phyloP scores from a whole-genome alignment of 2,113 vertebrate species.

The Stegostoma tigrinum region DNA sequence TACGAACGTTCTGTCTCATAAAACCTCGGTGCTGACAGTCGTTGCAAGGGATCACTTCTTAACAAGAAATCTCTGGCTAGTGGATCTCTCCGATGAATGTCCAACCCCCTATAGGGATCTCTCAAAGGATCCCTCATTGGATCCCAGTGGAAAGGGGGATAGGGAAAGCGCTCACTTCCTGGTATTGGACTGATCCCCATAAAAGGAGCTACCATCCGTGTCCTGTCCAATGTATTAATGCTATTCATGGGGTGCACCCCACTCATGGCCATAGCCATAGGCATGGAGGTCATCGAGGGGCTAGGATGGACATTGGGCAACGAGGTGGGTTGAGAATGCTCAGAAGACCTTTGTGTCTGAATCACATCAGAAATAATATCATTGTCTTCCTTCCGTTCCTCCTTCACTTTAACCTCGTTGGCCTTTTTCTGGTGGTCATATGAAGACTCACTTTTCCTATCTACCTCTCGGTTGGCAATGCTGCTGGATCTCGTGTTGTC shows the following conservation, averaged over 20 bases:
- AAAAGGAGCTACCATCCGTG: conserved; percentile 91
- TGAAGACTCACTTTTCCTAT: conserved; percentile 71
- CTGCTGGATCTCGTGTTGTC: conserved; percentile 64
- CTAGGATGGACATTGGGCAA: conserved; percentile 65
- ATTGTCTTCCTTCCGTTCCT: conserved; percentile 87
- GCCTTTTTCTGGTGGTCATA: conserved; percentile 82
- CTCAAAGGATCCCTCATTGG: conserved; percentile 77
- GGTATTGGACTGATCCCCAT: conserved; percentile 93
- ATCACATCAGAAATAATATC: conserved; percentile 68
- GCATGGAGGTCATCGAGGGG: conserved; percentile 65
- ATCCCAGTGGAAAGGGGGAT: conserved; percentile 95
- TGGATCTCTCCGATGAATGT: conserved; percentile 74
- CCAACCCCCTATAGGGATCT: conserved; percentile 85
- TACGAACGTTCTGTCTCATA: conserved; percentile 86
- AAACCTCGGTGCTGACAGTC: conserved; percentile 69
- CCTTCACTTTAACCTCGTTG: conserved; percentile 87
- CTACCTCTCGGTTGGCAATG: conserved; percentile 69
- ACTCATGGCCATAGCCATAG: conserved; percentile 77
- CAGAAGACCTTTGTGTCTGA: conserved; percentile 59
- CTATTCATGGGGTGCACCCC: conserved; percentile 85
- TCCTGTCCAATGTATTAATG: conserved; percentile 82
- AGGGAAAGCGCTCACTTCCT: conserved; percentile 87
- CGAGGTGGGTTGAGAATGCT: conserved; percentile 61
- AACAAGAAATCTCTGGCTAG: conserved; percentile 76
- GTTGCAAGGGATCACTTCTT: conserved; percentile 81